A percentile compares a stretch with the other conserved stretches of the same genome.
Conservation (phyloP, 2,888 invertebrate genomes). For the Entomobrya multifasciata region DNA sequence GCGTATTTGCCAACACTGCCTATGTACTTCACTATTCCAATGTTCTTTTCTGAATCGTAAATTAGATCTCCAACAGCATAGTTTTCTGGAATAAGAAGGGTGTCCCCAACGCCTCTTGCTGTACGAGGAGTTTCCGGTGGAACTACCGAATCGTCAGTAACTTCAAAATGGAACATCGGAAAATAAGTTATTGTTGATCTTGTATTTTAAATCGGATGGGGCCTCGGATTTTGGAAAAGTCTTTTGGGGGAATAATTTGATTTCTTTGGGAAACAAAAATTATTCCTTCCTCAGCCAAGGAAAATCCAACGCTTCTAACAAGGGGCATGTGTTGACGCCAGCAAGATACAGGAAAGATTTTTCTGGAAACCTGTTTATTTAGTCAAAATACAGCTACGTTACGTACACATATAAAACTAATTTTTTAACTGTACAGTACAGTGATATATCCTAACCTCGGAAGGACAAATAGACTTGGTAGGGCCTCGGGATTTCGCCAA, state of each 20-base stretch:
- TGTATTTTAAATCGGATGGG: conserved; percentile 14
- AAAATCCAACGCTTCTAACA: conserved; percentile 18
- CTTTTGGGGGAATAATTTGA: not conserved
- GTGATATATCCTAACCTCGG: too few relatives aligned
- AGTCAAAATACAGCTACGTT: not conserved
- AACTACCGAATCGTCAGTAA: conserved; percentile 60
- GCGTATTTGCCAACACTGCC: conserved; percentile 87
- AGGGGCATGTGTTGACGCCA: conserved; percentile 31
- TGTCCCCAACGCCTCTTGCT: not conserved
- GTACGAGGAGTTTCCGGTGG: not conserved
- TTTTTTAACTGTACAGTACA: not conserved
- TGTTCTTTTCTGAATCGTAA: conserved; percentile 82
- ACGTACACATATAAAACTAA: not conserved
- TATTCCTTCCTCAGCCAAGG: not conserved
- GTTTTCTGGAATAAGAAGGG: not conserved
- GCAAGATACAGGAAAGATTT: conserved; percentile 24
- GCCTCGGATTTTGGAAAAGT: not conserved
- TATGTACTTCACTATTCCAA: conserved; percentile 88
- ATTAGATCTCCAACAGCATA: conserved; percentile 39
- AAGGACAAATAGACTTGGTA: conserved; percentile 28
- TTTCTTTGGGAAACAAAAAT: conserved; percentile 27
- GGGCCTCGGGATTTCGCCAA: not conserved
- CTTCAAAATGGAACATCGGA: conserved; percentile 79
- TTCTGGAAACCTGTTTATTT: conserved; percentile 15
- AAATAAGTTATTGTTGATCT: too few relatives aligned